Conservation (phyloP, 2,113 vertebrate species). For the Brienomyrus brachyistius region DNA sequence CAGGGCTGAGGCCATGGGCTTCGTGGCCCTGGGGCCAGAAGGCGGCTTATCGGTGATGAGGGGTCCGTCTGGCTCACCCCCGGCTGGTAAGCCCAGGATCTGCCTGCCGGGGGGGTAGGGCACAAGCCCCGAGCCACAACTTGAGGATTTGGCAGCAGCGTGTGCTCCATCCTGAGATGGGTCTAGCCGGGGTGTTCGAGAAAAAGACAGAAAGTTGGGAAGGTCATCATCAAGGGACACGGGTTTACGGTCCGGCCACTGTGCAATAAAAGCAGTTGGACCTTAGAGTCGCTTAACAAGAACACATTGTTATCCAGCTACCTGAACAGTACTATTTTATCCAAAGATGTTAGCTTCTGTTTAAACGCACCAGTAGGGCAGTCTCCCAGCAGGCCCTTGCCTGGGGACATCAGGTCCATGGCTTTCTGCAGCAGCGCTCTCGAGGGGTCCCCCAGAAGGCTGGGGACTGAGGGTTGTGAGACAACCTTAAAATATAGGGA, state of each 20-base stretch:
- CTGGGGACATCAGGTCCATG: slow-evolving; percentile 67
- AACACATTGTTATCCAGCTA: neutral
- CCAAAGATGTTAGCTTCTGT: neutral
- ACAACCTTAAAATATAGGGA: neutral
- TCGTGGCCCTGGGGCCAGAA: slow-evolving; percentile 50
- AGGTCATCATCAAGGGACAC: neutral
- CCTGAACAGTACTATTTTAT: neutral
- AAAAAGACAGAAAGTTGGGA: neutral
- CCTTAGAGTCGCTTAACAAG: neutral
- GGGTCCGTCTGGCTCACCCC: slow-evolving; percentile 46
- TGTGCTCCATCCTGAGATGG: slow-evolving; percentile 60
- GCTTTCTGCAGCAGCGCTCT: slow-evolving; percentile 76
- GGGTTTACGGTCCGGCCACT: neutral
- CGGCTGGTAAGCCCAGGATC: slow-evolving; percentile 37
- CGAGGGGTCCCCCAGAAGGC: slow-evolving; percentile 85
- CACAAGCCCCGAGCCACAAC: slow-evolving; percentile 63
- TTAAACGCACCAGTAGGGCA: slow-evolving; percentile 68
- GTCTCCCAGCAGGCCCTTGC: slow-evolving; percentile 76
- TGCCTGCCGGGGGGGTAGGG: slow-evolving; percentile 68
- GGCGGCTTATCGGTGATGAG: slow-evolving; percentile 56
- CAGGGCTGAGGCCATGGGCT: slow-evolving; percentile 57
- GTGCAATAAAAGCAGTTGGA: neutral
- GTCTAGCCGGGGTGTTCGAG: slow-evolving; percentile 35
- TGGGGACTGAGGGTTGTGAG: neutral
- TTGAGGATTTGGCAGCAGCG: slow-evolving; percentile 28